Conservation (phyloP, 1,140 invertebrate genomes). For the Conus ventricosus region DNA sequence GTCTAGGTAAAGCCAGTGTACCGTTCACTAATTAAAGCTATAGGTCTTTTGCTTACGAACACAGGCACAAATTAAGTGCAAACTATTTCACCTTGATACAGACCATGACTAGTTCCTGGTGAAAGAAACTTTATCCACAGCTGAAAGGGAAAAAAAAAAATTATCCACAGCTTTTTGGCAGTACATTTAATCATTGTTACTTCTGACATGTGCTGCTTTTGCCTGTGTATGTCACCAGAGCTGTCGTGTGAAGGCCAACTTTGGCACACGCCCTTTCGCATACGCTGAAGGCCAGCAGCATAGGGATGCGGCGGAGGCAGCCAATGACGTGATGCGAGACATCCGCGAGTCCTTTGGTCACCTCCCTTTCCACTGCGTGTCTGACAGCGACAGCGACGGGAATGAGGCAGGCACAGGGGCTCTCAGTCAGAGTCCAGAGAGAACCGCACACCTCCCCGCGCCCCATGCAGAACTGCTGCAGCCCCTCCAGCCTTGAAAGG, state of each 20-base stretch:
- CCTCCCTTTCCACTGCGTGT: slow-evolving; percentile 68
- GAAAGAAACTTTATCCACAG: no score
- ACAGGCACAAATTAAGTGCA: no score
- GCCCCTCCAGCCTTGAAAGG: slow-evolving; percentile 68
- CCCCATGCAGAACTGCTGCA: slow-evolving; percentile 62
- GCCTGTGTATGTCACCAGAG: slow-evolving; percentile 55
- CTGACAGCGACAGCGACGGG: slow-evolving; percentile 71
- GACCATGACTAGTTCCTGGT: no score
- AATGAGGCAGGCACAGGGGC: slow-evolving; percentile 35
- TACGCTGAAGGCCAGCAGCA: slow-evolving; percentile 73
- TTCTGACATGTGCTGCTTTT: slow-evolving; percentile 8
- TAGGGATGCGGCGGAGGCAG: slow-evolving; percentile 67
- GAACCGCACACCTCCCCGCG: slow-evolving; percentile 53
- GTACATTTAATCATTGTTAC: neutral
- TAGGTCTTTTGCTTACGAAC: no score
- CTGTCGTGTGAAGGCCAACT: slow-evolving; percentile 72
- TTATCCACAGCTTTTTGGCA: no score
- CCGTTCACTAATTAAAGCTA: no score
- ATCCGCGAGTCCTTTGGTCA: slow-evolving; percentile 70
- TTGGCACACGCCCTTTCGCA: slow-evolving; percentile 72
- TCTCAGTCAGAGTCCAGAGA: slow-evolving; percentile 39
- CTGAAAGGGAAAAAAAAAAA: no score
- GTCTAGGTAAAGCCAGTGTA: no score
- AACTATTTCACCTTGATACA: no score
- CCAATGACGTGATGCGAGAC: slow-evolving; percentile 67